Evolutionary conservation across 2,113 vertebrate genomes (phyloP).

Genomic region (Crypturellus undulatus): DNA sequence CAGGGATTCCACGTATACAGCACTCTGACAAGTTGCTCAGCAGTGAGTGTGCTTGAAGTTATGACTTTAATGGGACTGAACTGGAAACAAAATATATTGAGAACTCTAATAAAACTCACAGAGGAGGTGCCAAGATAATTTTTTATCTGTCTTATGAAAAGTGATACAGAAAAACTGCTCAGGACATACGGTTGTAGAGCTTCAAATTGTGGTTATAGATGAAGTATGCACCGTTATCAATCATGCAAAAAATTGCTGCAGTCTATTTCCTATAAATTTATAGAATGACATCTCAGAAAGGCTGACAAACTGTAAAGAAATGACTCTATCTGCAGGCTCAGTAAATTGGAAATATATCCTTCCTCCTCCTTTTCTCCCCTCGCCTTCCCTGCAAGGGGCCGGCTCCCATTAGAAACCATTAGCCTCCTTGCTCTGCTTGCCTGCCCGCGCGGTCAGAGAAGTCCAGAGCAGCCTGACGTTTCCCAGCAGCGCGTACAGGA

Average conservation of each 20-base stretch:
- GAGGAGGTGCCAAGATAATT: background rate
- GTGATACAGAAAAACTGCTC: background rate
- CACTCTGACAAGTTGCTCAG: background rate
- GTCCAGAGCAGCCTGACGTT: background rate
- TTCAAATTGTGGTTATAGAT: constrained; percentile 5
- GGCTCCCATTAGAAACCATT: background rate
- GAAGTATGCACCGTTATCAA: background rate
- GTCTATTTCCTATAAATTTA: background rate
- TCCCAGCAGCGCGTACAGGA: background rate
- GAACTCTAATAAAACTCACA: constrained; percentile 22
- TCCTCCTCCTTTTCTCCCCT: background rate
- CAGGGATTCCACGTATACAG: background rate
- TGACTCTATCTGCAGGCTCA: background rate
- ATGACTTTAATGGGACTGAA: background rate
- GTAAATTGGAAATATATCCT: background rate
- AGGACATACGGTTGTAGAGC: background rate
- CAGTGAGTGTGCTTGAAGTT: background rate
- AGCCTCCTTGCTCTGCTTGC: background rate
- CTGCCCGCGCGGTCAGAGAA: background rate
- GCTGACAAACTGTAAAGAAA: background rate
- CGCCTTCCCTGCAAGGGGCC: background rate
- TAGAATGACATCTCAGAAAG: constrained; percentile 12
- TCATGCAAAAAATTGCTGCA: constrained; percentile 7
- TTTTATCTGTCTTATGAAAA: constrained; percentile 2
- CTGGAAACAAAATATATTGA: constrained; percentile 20